Evolutionary conservation across 2,113 vertebrate genomes (phyloP), one percentile per base, ranked within the genome.

Genomic region (Eulemur macaco): DNA sequence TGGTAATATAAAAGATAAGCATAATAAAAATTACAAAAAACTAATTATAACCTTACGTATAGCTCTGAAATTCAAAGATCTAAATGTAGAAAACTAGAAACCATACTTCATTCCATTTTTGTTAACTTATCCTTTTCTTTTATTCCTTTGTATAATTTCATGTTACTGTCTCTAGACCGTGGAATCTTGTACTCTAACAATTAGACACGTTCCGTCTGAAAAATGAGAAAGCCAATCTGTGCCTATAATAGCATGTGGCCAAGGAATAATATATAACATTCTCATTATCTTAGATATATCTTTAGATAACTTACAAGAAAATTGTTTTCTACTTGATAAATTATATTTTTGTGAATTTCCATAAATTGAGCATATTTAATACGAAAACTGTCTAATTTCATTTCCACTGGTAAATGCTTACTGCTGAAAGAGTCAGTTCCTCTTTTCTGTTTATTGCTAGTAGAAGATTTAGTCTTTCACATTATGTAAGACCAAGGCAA

Each of bases 401-500:
- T 94, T 95, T 78, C 73, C 66, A 85, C 25, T 73, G 50, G 47
- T 52, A 81, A 90, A 60, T 68, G 52, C 47, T 77, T 37, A 47
- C 34, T 87, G 77, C 63, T 89, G 6, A 82, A 23, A 47, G 37
- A 88, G 42, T 74, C 42, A 21, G 81, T 42, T 82, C 86, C 63
- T 83, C 31, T 86, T 63, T 45, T 92, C 89, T 86, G 37, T 68
- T 90, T 95, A 50, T 77, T 91, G 64, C 58, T 64, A 45, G 81
- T 23, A 86, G 58, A 92, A 81, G 64, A 94, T 52, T 95, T 94
- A 60, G 56, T 87, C 77, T 74, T 96, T 86, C 56, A 96, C n/a
- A 37, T 96, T 73, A 91, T 71, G 90, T 85, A 94, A 96, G 78
- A 85, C 37, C 23, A 91, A 69, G 39, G 56, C 60, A 86, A 91